Conservation (phyloP, 1,140 invertebrate species). For the Ganaspis sp. region DNA sequence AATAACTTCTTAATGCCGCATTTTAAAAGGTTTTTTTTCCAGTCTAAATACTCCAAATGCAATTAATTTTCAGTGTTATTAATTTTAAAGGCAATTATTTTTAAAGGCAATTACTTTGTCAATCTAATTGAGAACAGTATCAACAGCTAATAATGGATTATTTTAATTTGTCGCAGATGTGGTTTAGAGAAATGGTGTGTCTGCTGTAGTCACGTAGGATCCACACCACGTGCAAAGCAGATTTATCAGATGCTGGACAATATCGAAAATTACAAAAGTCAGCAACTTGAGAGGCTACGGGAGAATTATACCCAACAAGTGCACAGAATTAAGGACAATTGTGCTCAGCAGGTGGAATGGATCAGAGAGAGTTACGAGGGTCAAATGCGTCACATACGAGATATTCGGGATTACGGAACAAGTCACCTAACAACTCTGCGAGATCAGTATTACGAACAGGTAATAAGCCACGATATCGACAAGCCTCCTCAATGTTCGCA, state of each 20-base stretch:
- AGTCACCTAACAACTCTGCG: constrained; percentile 89
- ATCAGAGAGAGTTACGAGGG: constrained; percentile 93
- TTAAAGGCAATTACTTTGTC: too few relatives aligned
- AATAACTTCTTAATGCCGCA: too few relatives aligned
- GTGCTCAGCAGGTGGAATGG: constrained; percentile 93
- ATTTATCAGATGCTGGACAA: constrained; percentile 91
- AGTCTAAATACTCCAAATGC: too few relatives aligned
- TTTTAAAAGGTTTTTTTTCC: too few relatives aligned
- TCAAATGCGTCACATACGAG: constrained; percentile 90
- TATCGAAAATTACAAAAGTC: constrained; percentile 92
- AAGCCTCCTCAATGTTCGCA: neutral
- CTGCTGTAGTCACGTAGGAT: constrained; percentile 81
- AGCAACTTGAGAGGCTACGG: constrained; percentile 89
- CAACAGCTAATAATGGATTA: neutral
- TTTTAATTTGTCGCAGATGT: constrained; percentile 75
- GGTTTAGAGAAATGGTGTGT: constrained; percentile 80
- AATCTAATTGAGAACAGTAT: neutral
- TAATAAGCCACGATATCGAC: constrained; percentile 65
- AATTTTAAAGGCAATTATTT: too few relatives aligned
- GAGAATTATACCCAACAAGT: constrained; percentile 96
- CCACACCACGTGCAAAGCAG: constrained; percentile 86
- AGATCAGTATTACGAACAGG: constrained; percentile 95
- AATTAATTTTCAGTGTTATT: too few relatives aligned
- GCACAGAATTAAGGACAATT: constrained; percentile 93
- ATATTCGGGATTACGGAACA: constrained; percentile 93